A percentile compares a stretch with the other conserved stretches of the same genome.
Evolutionary conservation across 1,140 invertebrate genomes (phyloP).

Genomic region (Sinonovacula constricta): DNA sequence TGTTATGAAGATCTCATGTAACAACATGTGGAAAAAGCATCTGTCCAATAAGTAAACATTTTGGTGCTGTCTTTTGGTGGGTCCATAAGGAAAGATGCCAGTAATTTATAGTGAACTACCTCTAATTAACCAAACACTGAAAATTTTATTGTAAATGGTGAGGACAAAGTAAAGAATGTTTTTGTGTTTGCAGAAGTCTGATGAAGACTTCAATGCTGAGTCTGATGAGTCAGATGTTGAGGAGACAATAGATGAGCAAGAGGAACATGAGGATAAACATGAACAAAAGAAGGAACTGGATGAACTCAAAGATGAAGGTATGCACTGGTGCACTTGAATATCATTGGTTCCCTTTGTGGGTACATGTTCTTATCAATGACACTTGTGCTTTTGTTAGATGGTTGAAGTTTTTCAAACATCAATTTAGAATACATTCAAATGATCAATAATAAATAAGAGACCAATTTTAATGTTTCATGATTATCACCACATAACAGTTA

Average conservation of each 20-base stretch:
- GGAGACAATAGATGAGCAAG: conserved; percentile 92
- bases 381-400: conserved; percentile 1
- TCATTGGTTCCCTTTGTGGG: not conserved
- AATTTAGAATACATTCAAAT: not conserved
- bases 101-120: too few species aligned
- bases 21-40: not conserved
- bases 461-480: too few species aligned
- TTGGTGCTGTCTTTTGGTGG: not conserved
- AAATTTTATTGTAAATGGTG: not conserved
- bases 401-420: not conserved
- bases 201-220: conserved; percentile 74
- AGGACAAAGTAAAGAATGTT: not conserved
- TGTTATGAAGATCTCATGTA: not conserved
- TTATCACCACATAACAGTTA: too few species aligned
- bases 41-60: not conserved
- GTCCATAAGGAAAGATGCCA: too few species aligned
- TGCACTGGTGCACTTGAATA: not conserved
- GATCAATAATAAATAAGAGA: too few species aligned
- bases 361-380: not conserved
- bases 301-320: conserved; percentile 83
- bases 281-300: conserved; percentile 88
- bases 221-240: conserved; percentile 85
- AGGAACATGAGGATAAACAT: conserved; percentile 87
- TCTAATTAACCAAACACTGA: not conserved
- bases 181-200: conserved; percentile 44